phyloP scores from a whole-genome alignment of 2,797 vertebrate species.

The Masticophis lateralis region DNA sequence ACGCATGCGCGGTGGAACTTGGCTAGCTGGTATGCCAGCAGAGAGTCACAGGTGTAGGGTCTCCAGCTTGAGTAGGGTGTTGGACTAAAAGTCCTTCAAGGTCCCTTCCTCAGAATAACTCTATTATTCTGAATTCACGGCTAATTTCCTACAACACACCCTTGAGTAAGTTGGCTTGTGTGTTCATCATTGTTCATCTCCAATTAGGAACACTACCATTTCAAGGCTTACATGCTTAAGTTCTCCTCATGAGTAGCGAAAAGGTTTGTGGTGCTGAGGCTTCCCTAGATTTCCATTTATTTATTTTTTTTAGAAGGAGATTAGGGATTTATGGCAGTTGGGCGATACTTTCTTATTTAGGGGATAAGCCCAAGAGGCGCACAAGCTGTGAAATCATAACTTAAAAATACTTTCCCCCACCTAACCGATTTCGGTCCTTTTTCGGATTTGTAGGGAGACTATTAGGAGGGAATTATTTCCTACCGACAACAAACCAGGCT shows the following conservation, averaged over 20 bases:
- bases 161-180: not conserved
- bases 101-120: not conserved
- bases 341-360: not conserved
- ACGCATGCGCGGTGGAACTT: no score
- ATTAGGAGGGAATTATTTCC: not conserved
- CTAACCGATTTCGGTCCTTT: not conserved
- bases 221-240: not conserved
- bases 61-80: no score
- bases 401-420: not conserved
- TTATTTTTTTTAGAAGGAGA: not conserved
- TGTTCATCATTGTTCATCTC: not conserved
- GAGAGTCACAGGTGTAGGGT: no score
- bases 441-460: not conserved
- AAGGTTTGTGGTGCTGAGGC: not conserved
- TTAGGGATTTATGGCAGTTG: not conserved
- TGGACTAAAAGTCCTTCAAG: no score
- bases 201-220: not conserved
- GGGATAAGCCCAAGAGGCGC: not conserved
- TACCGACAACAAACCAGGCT: not conserved
- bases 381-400: not conserved
- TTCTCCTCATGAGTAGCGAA: not conserved
- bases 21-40: no score
- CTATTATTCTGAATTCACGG: not conserved
- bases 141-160: not conserved
- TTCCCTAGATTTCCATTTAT: not conserved